Percentiles rank a stretch among this genome's conserved stretches.
These are phyloP conservation scores for Poeciliopsis paucimaculata DNA, from an alignment of 2,797 vertebrate species.

Conservation along the genomic window DNA sequence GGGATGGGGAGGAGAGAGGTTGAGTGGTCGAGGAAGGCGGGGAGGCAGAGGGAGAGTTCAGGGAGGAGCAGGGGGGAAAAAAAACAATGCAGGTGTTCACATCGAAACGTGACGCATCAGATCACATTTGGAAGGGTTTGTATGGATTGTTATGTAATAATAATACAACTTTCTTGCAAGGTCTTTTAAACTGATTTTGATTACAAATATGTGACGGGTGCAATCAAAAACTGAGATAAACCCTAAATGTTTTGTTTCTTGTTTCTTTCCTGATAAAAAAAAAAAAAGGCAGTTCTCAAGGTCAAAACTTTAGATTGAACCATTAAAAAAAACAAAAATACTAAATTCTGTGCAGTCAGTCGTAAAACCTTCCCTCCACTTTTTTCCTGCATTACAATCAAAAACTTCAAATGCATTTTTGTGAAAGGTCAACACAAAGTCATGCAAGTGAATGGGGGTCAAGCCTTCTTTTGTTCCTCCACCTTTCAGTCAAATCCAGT, in stretches of 20 bases:
- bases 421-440: neutral
- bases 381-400: neutral
- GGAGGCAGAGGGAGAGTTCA: constrained; percentile 27
- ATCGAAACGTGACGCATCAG: neutral
- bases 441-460: neutral
- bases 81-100: neutral
- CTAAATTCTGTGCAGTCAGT: neutral
- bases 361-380: neutral
- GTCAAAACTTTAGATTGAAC: neutral
- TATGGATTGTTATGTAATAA: neutral
- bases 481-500: neutral
- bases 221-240: neutral
- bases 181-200: neutral
- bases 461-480: neutral
- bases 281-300: neutral
- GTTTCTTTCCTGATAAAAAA: neutral
- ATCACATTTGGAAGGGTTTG: neutral
- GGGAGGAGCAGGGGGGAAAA: neutral
- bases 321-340: neutral
- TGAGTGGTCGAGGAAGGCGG: constrained; percentile 41
- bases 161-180: neutral
- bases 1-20: constrained; percentile 58
- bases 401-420: neutral
- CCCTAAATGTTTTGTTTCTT: neutral
- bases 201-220: neutral